Evolutionary conservation across 2,888 invertebrate genomes (phyloP), one percentile per base, ranked within the genome.

Genomic region (Escarpia spicata): DNA sequence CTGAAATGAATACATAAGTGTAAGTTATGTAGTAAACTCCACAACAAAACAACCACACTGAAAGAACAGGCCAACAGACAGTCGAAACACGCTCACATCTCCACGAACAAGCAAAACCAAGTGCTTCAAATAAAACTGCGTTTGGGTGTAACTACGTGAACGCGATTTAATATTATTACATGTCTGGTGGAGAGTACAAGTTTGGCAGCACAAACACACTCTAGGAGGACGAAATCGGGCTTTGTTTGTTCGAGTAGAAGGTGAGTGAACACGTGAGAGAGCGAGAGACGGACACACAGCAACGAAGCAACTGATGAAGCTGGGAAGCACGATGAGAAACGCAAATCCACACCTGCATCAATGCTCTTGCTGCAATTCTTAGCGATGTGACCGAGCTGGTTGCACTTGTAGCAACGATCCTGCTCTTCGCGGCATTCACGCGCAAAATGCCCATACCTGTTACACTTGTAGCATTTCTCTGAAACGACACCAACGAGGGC

Each of bases 391-490:
- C 98, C 99, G 96, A 98, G 98, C 95, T 98, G 98, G 97, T 98
- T 98, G 97, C 98, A 99, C 93, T 97, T 96, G 96, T 97, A 97
- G 96, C 97, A 92, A 43, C 93, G 92, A 97, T 94, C 97, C 94
- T 98, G 98, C 96, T 98, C 98, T 97, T 99, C 98, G 97, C 98
- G 98, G 97, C 99, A 99, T 96, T 98, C 98, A 94, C 98, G 97
- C 94, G 98, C 98, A 96, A 98, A 98, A 97, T 99, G 99, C 93
- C 99, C 98, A 96, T 98, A 98, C 97, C 98, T 98, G 97, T 98
- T 98, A 97, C 99, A 99, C 97, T 99, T 99, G 97, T 98, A 99
- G 97, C 99, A 99, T 97, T 99, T 98, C 96, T 98, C 98, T 96
- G 94, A 52, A 94, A 94, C 93, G 93, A 92, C 37, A 92, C 89